These are phyloP conservation scores for Thysanoteuthis rhombus DNA, from an alignment of 2,888 invertebrate genomes.

Conservation along the genomic window DNA sequence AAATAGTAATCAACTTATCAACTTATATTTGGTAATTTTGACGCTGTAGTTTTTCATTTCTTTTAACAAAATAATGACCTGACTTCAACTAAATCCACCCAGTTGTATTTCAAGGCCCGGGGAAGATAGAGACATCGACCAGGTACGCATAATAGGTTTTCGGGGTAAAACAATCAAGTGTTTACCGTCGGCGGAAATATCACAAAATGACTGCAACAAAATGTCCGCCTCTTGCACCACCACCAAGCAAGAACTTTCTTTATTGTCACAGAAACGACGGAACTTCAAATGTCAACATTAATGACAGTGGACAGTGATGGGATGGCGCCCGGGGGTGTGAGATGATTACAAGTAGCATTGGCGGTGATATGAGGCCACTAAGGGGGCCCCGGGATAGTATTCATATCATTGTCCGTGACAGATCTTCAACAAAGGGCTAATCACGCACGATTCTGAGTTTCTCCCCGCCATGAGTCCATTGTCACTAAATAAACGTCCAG, in stretches of 20 bases:
- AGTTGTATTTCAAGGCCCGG: too few species aligned
- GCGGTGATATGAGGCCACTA: not conserved
- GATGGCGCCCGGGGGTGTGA: not conserved
- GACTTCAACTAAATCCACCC: too few species aligned
- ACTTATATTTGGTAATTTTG: too few species aligned
- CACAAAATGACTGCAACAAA: not conserved
- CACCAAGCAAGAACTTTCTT: not conserved
- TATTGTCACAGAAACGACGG: not conserved
- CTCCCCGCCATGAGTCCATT: not conserved
- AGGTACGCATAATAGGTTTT: not conserved
- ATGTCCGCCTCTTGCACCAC: not conserved
- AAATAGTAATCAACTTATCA: too few species aligned
- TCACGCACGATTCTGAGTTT: not conserved
- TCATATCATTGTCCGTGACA: not conserved
- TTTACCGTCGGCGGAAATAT: not conserved
- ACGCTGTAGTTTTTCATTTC: too few species aligned
- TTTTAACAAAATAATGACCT: too few species aligned
- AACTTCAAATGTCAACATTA: not conserved
- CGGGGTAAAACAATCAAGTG: not conserved
- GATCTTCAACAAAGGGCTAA: not conserved
- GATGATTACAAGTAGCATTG: conserved; percentile 12
- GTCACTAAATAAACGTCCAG: conserved; percentile 12
- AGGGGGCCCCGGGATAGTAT: not conserved
- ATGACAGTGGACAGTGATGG: not conserved
- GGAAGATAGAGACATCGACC: not conserved